Evolutionary conservation across 2,888 invertebrate species (phyloP).

Genomic region (Cerastis leucographa): DNA sequence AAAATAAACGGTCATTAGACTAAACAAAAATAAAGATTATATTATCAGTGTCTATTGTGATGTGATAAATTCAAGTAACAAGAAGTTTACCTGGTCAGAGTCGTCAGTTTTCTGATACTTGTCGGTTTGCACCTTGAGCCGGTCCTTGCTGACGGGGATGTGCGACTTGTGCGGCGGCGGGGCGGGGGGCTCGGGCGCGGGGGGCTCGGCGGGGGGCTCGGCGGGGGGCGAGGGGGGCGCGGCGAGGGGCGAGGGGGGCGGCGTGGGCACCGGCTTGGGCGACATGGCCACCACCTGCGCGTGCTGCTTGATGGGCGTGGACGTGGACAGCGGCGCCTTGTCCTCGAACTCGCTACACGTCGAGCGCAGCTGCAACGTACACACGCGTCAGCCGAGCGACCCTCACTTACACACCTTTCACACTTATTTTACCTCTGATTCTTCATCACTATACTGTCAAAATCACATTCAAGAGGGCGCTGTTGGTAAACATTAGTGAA

Average conservation of each 20-base stretch:
- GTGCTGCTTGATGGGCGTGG: conserved; percentile 83
- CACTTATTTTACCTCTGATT: neutral
- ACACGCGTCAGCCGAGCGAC: neutral
- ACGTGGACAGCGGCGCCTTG: conserved; percentile 79
- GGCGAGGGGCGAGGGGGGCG: conserved; percentile 9
- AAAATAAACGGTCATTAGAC: neutral
- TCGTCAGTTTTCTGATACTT: conserved; percentile 78
- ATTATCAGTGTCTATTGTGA: neutral
- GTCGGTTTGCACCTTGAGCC: conserved; percentile 64
- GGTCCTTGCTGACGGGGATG: conserved; percentile 72
- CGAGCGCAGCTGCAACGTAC: conserved; percentile 69
- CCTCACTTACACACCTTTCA: neutral
- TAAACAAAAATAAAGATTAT: neutral
- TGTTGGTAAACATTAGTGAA: neutral
- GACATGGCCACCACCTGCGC: conserved; percentile 86
- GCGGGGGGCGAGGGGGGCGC: neutral
- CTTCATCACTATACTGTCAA: neutral
- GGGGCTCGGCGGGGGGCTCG: conserved; percentile 35
- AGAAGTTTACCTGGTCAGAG: conserved; percentile 53
- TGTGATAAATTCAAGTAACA: neutral
- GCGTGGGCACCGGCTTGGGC: conserved; percentile 73
- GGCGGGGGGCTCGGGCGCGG: conserved; percentile 73
- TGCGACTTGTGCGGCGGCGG: conserved; percentile 67
- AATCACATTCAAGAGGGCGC: neutral
- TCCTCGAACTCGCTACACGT: conserved; percentile 72